Evolutionary conservation across 2,113 vertebrate species (phyloP).

Genomic region (Sisor rabdophorus): DNA sequence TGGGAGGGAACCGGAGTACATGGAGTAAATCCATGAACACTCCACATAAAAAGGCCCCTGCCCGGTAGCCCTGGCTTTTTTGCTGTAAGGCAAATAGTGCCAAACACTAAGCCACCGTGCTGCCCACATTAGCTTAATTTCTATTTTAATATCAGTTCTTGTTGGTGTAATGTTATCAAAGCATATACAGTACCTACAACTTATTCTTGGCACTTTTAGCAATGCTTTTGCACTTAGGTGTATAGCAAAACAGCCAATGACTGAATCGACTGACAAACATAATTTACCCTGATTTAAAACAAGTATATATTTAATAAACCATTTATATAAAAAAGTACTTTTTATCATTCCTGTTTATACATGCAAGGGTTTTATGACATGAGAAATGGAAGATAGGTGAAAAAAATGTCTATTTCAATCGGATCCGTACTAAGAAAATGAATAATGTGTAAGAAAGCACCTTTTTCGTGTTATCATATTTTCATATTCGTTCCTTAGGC

Average conservation of each 20-base stretch:
- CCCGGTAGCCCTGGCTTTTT: no score
- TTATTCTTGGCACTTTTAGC: constrained; percentile 36
- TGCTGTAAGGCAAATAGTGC: no score
- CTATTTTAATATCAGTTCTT: background rate
- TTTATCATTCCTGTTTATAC: background rate
- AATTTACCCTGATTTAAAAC: background rate
- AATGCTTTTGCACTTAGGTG: background rate
- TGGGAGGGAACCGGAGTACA: no score
- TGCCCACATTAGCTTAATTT: no score
- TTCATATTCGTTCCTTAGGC: background rate
- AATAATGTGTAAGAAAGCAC: background rate
- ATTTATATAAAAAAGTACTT: background rate
- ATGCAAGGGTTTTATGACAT: background rate
- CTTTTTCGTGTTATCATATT: background rate
- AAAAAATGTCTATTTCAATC: background rate
- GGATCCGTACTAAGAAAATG: background rate
- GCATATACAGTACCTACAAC: background rate
- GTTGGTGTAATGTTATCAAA: background rate
- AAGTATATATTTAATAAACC: background rate
- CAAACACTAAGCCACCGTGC: no score
- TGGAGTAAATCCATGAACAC: no score
- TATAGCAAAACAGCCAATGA: background rate
- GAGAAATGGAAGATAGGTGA: background rate
- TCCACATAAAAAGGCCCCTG: no score
- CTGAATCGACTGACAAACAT: constrained; percentile 7